These are phyloP conservation scores for Platyscapa corneri DNA, from an alignment of 1,140 invertebrate species.

Conservation along the genomic window DNA sequence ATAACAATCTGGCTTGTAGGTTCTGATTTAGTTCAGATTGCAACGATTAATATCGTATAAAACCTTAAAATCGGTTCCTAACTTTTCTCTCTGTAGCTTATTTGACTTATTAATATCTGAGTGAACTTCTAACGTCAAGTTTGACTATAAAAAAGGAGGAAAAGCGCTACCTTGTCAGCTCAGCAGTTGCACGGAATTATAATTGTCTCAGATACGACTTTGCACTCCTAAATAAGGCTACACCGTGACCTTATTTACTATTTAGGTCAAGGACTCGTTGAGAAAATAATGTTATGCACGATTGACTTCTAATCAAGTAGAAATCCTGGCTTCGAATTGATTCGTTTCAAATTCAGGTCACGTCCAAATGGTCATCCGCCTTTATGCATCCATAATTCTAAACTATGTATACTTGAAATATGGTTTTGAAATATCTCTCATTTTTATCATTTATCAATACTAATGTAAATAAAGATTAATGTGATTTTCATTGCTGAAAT, in stretches of 20 bases:
- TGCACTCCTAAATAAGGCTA: background rate
- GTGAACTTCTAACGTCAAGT: too few relatives aligned
- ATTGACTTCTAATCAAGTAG: slow-evolving; percentile 29
- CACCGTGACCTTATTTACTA: slow-evolving; percentile 1
- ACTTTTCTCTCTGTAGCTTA: too few relatives aligned
- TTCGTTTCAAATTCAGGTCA: background rate
- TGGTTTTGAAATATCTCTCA: background rate
- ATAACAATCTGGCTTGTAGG: too few relatives aligned
- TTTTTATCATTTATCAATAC: background rate
- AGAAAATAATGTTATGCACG: background rate
- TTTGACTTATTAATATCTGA: too few relatives aligned
- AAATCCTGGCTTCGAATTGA: background rate
- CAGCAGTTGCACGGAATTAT: background rate
- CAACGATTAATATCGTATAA: too few relatives aligned
- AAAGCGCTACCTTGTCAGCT: background rate
- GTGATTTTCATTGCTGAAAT: too few relatives aligned
- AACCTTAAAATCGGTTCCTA: too few relatives aligned
- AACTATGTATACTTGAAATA: background rate
- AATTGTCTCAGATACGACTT: background rate
- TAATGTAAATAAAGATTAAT: too few relatives aligned
- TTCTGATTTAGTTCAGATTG: too few relatives aligned
- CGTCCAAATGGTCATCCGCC: background rate
- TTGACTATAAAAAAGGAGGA: too few relatives aligned
- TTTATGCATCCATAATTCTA: background rate
- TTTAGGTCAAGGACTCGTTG: slow-evolving; percentile 27